Percentiles rank a stretch among this genome's conserved stretches.
These are phyloP conservation scores for Charina bottae DNA, from an alignment of 2,113 vertebrate species.

Conservation along the genomic window DNA sequence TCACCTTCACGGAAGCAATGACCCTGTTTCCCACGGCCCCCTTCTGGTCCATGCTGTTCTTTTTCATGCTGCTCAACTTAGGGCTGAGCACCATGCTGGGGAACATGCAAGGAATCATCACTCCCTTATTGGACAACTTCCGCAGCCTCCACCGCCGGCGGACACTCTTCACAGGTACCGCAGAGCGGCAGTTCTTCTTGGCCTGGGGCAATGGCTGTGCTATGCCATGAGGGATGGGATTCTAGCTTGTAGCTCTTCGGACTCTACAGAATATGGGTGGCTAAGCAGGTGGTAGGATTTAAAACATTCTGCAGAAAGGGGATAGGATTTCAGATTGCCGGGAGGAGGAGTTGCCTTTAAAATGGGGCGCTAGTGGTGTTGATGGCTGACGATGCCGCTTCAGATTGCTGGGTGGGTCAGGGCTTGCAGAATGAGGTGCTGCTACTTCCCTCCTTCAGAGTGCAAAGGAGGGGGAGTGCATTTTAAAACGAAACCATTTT, in stretches of 20 bases:
- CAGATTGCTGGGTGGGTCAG: neutral
- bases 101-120: conserved; percentile 81
- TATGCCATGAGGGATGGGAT: neutral
- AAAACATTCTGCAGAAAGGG: neutral
- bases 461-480: neutral
- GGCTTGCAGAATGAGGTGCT: neutral
- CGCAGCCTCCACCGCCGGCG: conserved; percentile 71
- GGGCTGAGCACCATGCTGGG: conserved; percentile 81
- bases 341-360: neutral
- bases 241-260: neutral
- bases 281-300: neutral
- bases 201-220: too few relatives aligned
- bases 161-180: conserved; percentile 76
- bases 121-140: conserved; percentile 81
- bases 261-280: neutral
- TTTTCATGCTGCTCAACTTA: conserved; percentile 82
- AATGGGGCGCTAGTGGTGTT: neutral
- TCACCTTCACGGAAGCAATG: conserved; percentile 82
- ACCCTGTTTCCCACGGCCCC: conserved; percentile 77
- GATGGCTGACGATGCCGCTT: neutral
- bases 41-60: conserved; percentile 84
- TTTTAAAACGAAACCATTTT: neutral
- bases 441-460: neutral
- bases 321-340: neutral
- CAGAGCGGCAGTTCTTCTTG: neutral